Conservation (phyloP, 2,888 invertebrate genomes). For the Elysia crispata region DNA sequence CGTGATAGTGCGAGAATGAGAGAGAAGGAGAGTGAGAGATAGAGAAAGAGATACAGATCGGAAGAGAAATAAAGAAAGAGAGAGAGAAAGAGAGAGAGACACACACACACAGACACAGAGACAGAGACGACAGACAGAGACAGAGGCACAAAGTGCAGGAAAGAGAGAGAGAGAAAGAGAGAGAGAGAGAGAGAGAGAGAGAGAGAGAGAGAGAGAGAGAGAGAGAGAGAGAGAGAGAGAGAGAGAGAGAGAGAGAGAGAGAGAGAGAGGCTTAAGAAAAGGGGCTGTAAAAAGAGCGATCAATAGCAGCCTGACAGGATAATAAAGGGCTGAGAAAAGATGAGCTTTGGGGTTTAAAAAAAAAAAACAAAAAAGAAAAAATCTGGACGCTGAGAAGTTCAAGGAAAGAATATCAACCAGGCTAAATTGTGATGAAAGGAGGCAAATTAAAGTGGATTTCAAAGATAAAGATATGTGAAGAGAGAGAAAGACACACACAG, state of each 20-base stretch:
- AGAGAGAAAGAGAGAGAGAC: slow-evolving; percentile 12
- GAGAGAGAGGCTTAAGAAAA: background rate
- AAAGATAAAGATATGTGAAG: no score
- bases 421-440: no score
- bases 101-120: background rate
- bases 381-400: no score
- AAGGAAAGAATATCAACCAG: no score
- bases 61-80: slow-evolving; percentile 22
- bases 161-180: slow-evolving; percentile 25
- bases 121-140: background rate
- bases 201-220: slow-evolving; percentile 9
- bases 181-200: slow-evolving; percentile 9
- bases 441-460: no score
- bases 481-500: no score
- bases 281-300: background rate
- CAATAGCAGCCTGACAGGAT: background rate
- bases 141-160: slow-evolving; percentile 18
- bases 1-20: background rate
- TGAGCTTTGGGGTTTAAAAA: no score
- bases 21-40: slow-evolving; percentile 18
- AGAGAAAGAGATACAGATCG: slow-evolving; percentile 17
- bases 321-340: background rate
- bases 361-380: background rate
- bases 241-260: slow-evolving; percentile 1
- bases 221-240: background rate